A percentile compares a stretch with the other conserved stretches of the same genome.
These are phyloP conservation scores for Callithrix jacchus DNA, from an alignment of 2,113 vertebrate genomes.

Conservation along the genomic window DNA sequence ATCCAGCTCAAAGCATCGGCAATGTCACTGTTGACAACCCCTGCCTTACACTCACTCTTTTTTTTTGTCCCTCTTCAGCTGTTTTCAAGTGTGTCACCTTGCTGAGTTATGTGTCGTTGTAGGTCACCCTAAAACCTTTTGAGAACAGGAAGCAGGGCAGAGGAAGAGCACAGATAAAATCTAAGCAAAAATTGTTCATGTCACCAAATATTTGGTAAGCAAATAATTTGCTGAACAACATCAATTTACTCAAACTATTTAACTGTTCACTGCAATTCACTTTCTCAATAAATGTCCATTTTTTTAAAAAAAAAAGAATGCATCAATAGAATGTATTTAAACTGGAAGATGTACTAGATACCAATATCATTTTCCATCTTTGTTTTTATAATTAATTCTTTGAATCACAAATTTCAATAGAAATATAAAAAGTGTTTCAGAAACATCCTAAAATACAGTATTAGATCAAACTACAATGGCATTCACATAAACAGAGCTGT, in stretches of 20 bases:
- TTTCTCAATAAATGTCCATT: conserved; percentile 34
- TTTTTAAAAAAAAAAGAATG: conserved; percentile 35
- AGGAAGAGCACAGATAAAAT: neutral
- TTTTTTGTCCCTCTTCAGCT: neutral
- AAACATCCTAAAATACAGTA: conserved; percentile 39
- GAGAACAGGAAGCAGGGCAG: neutral
- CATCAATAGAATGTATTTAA: conserved; percentile 33
- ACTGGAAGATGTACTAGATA: neutral
- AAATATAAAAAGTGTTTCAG: conserved; percentile 46
- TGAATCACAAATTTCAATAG: conserved; percentile 52
- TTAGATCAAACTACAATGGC: conserved; percentile 51
- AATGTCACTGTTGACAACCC: neutral
- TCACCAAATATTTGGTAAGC: conserved; percentile 21
- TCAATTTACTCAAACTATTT: conserved; percentile 29
- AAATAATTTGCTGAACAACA: neutral
- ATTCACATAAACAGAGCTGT: conserved; percentile 58
- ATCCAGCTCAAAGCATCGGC: neutral
- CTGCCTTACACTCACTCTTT: neutral
- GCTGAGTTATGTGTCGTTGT: neutral
- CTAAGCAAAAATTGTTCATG: neutral
- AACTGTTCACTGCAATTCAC: conserved; percentile 24
- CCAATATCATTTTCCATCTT: conserved; percentile 45
- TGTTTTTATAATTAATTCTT: conserved; percentile 56
- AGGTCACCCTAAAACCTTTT: neutral
- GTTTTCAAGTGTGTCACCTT: neutral